These are phyloP conservation scores for Podarcis muralis DNA, from an alignment of 2,113 vertebrate species.

Conservation along the genomic window DNA sequence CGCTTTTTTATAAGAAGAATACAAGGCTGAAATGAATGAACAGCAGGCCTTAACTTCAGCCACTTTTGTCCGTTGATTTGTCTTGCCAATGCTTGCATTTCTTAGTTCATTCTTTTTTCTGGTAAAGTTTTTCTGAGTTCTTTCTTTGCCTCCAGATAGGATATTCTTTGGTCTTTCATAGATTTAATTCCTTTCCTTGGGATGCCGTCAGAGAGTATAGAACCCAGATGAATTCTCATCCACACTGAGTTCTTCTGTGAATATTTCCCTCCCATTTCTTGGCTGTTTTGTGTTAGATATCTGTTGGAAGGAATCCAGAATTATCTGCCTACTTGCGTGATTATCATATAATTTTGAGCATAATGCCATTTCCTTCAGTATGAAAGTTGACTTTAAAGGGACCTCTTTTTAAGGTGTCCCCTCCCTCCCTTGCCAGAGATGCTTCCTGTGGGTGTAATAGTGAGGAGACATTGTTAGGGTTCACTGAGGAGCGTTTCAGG, in stretches of 20 bases:
- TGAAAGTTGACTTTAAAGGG: constrained; percentile 37
- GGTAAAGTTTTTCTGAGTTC: no score
- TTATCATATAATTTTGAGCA: constrained; percentile 8
- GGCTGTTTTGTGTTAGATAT: neutral
- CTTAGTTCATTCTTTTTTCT: no score
- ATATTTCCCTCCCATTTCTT: neutral
- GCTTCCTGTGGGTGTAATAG: constrained; percentile 31
- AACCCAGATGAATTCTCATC: neutral
- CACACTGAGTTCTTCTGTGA: neutral
- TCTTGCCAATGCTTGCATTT: no score
- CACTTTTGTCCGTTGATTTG: no score
- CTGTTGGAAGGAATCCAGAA: neutral
- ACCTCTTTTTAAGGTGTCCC: constrained; percentile 8
- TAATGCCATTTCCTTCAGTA: neutral
- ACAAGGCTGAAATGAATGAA: no score
- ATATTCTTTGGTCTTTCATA: neutral
- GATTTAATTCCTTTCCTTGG: neutral
- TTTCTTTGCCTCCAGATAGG: neutral
- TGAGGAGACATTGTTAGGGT: neutral
- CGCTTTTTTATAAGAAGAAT: no score
- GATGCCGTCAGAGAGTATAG: neutral
- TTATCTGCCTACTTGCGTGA: neutral
- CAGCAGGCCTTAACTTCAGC: no score
- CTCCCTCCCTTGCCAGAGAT: neutral
- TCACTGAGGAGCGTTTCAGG: no score